A percentile compares a stretch with the other conserved stretches of the same genome.
Conservation (phyloP, 2,888 invertebrate genomes). For the Drepana falcataria region DNA sequence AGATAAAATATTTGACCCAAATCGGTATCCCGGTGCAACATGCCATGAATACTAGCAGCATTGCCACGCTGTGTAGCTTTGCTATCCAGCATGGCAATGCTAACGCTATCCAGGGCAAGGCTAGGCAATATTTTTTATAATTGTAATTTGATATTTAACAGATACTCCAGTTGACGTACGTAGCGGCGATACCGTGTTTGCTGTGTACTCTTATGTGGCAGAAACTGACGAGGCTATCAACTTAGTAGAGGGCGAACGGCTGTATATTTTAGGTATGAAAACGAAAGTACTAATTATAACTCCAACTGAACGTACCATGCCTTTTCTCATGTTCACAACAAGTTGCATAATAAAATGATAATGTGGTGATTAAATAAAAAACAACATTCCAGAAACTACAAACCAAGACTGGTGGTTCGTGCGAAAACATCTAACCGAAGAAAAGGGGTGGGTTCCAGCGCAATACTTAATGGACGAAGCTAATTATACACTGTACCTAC, state of each 20-base stretch:
- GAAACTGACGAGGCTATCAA: slow-evolving; percentile 93
- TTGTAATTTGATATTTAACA: slow-evolving; percentile 23
- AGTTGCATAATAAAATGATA: too few relatives aligned
- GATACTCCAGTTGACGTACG: slow-evolving; percentile 75
- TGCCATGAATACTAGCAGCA: too few relatives aligned
- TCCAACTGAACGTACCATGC: too few relatives aligned
- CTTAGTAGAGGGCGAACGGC: slow-evolving; percentile 92
- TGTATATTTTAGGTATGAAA: slow-evolving; percentile 85
- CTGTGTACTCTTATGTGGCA: slow-evolving; percentile 90
- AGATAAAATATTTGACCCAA: too few relatives aligned
- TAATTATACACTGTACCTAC: slow-evolving; percentile 89
- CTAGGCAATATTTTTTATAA: too few relatives aligned
- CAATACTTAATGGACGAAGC: slow-evolving; percentile 90
- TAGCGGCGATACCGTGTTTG: slow-evolving; percentile 88
- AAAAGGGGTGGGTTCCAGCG: slow-evolving; percentile 96
- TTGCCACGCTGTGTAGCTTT: too few relatives aligned
- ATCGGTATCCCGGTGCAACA: too few relatives aligned
- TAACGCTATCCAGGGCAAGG: too few relatives aligned
- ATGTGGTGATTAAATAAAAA: too few relatives aligned
- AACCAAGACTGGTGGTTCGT: slow-evolving; percentile 97
- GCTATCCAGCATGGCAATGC: too few relatives aligned
- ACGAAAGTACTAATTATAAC: too few relatives aligned
- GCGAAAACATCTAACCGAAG: slow-evolving; percentile 91
- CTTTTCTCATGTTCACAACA: too few relatives aligned
- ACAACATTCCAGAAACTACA: slow-evolving; percentile 88